phyloP scores from a whole-genome alignment of 2,113 vertebrate species.

The Engraulis encrasicolus region DNA sequence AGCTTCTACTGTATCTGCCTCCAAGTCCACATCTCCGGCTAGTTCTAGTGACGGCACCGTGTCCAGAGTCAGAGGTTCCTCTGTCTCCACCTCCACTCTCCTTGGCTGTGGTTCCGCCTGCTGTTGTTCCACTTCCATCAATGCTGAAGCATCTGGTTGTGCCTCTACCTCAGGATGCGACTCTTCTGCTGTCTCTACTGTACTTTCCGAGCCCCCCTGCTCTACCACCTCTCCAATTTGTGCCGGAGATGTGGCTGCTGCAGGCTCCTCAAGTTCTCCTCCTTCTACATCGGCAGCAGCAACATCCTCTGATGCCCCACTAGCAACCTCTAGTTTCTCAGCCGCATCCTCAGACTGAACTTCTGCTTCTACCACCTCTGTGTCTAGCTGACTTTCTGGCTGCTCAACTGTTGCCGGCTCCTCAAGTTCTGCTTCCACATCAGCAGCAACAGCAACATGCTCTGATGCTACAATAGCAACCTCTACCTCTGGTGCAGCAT shows the following conservation, averaged over 20 bases:
- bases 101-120: not conserved
- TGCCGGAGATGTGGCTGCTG: not conserved
- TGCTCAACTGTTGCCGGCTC: not conserved
- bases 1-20: not conserved
- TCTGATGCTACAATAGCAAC: not conserved
- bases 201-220: not conserved
- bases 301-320: not conserved
- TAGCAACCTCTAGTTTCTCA: not conserved
- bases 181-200: not conserved
- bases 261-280: not conserved
- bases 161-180: not conserved
- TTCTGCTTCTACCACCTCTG: not conserved
- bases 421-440: not conserved
- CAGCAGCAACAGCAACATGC: not conserved
- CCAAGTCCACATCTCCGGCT: not conserved
- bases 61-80: not conserved
- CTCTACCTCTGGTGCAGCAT: too few relatives aligned
- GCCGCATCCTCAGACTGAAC: not conserved
- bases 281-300: not conserved
- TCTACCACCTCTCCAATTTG: not conserved
- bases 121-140: not conserved
- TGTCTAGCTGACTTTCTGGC: not conserved
- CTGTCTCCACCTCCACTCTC: not conserved
- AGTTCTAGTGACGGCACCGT: not conserved
- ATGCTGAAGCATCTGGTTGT: not conserved